Evolutionary conservation across 2,113 vertebrate species (phyloP), one percentile per base, ranked within the genome.

Genomic region (Vanacampus margaritifer): DNA sequence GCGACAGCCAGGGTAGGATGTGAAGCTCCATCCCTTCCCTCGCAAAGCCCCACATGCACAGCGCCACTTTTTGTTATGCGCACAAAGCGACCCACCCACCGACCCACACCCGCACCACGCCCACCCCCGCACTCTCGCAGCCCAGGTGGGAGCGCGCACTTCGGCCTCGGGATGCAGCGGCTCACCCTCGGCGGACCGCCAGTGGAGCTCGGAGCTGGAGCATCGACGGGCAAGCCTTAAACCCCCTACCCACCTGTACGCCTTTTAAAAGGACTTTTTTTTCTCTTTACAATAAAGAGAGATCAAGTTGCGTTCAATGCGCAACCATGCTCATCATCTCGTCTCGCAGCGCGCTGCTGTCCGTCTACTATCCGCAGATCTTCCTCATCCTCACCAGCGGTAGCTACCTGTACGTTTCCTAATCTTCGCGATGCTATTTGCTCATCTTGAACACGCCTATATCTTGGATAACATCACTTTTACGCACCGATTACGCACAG

Each of bases 331-430:
- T 95, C 90, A 93, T 95, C 87, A 91, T 95, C 89, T 94, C 93
- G 76, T 92, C 94, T 67, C 95, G 94, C 93, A 88, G 94, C 87
- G 94, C 95, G 81, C 92, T 96, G 88, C 93, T 97, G 87, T 96
- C 95, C 86, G 91, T 97, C 87, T 96, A 95, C 91, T 97, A 96
- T 90, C 96, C 96, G 60, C 96, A 96, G 93, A 94, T 98, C 84
- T 96, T 98, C 91, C 95, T 98, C 92, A 94, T 98, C 92, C 94
- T 98, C 88, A 96, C 94, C 93, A 97, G 97, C 90, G 94, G 95
- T 84, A 95, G 95, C 92, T 96, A 95, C 93, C 93, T 96, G 94
- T 96, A 94, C 90, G 94, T 95, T 86, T 78, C 64, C 74, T 61
- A 23, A 6, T 10, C 21, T 23, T 6, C 46, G 17, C 46, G 46